A percentile compares a stretch with the other conserved stretches of the same genome.
phyloP scores from a whole-genome alignment of 2,113 vertebrate species.

The Nycticorax nycticorax region DNA sequence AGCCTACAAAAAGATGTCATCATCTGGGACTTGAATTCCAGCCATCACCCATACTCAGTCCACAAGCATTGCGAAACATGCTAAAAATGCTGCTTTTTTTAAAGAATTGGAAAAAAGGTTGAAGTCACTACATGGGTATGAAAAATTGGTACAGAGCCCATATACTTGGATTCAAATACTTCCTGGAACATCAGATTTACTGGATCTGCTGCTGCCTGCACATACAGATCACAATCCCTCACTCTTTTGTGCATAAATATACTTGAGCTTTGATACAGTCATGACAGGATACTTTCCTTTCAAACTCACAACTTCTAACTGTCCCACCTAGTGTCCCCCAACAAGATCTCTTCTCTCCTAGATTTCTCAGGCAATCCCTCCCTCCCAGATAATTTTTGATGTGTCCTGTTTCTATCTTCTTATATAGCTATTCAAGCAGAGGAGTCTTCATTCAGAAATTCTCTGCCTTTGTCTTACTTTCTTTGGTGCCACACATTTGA shows the following conservation, averaged over 20 bases:
- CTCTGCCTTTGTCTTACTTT: not conserved
- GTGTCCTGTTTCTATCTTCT: not conserved
- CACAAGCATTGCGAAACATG: not conserved
- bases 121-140: not conserved
- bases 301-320: not conserved
- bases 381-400: not conserved
- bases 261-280: not conserved
- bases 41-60: not conserved
- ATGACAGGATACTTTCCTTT: not conserved
- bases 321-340: fast-evolving
- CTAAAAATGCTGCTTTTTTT: not conserved
- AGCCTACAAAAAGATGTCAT: not conserved
- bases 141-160: not conserved
- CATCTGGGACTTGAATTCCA: not conserved
- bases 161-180: not conserved
- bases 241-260: not conserved
- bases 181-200: not conserved
- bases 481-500: not conserved
- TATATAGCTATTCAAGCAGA: not conserved
- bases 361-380: not conserved
- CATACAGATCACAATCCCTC: not conserved
- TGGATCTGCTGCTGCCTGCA: not conserved
- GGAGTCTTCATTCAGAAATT: not conserved
- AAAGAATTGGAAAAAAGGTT: not conserved
- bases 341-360: not conserved